Base-by-base conservation (phyloP, 2,797 vertebrate genomes). In the Taenioides sp. region DNA sequence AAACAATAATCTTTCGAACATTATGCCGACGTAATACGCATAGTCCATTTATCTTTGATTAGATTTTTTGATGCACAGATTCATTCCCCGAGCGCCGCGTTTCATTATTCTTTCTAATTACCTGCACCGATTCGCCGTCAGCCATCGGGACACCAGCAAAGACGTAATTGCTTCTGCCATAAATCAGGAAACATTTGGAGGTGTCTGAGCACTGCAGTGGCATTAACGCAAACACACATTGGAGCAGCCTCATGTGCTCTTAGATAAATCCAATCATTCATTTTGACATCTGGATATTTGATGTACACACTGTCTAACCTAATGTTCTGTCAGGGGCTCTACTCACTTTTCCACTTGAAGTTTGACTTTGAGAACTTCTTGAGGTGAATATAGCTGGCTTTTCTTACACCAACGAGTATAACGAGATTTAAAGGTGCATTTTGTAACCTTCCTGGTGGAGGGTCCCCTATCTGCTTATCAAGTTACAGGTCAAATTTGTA, bases 31-130 rank as follows among this genome's bases (percentile, higher is more conserved):
- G 84, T 87, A 87, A 91, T 86, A 88, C 83, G 85, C 91, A 90
- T 86, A 87, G 86, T 87, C 88, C 87, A 89, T 89, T 92, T 89
- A 82, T 91, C 89, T 91, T 89, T 92, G 89, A 93, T 92, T 91
- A 84, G 84, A 87, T 90, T 90, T 88, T 89, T 90, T 88, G 83
- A 91, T 88, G 84, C 80, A 80, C 76, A 84, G 83, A 93, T 91
- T 89, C 77, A 81, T 91, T 91, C 88, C 88, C 87, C 76, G 16
- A 75, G 79, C 86, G 84, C 77, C 40, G 67, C 84, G 77, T 93
- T 93, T 90, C 90, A 92, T 93, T 91, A 92, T 92, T 92, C 88
- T 92, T 92, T 90, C 84, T 92, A 93, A 93, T 93, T 92, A 93
- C 91, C 91, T 92, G 87, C 86, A 80, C 84, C 68, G 79, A 88